Conservation (phyloP, 2,888 invertebrate species). For the Empis stercorea region DNA sequence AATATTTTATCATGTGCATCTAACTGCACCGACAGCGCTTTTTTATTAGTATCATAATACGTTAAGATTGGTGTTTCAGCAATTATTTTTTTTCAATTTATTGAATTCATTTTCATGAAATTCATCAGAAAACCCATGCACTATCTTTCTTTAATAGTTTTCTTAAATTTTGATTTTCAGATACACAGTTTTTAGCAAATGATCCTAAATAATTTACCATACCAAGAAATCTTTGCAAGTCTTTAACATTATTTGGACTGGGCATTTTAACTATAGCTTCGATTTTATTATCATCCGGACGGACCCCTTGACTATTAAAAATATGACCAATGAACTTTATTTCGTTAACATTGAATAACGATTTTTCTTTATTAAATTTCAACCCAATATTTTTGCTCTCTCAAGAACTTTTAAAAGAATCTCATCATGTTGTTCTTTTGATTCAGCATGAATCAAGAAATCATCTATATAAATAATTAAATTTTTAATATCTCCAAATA, state of each 20-base stretch:
- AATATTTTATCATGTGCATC: constrained; percentile 1
- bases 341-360: no score
- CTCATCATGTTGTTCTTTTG: constrained; percentile 5
- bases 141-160: no score
- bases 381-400: constrained; percentile 3
- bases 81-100: constrained; percentile 2
- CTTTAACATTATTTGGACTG: constrained; percentile 1
- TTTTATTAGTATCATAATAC: constrained; percentile 8
- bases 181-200: constrained; percentile 15
- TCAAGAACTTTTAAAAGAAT: constrained; percentile 1
- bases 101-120: constrained; percentile 4
- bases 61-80: constrained; percentile 1
- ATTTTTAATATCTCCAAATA: no score
- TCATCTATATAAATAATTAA: no score
- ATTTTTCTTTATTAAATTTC: constrained; percentile 5
- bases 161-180: no score
- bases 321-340: no score
- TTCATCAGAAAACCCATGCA: constrained; percentile 5
- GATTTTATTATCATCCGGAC: no score
- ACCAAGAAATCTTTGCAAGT: constrained; percentile 9
- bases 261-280: constrained; percentile 6
- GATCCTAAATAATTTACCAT: constrained; percentile 14
- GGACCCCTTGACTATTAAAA: no score
- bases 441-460: background rate
- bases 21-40: constrained; percentile 4